A percentile compares a stretch with the other conserved stretches of the same genome.
Evolutionary conservation across 2,888 invertebrate genomes (phyloP).

Genomic region (Tetanocera ferruginea): DNA sequence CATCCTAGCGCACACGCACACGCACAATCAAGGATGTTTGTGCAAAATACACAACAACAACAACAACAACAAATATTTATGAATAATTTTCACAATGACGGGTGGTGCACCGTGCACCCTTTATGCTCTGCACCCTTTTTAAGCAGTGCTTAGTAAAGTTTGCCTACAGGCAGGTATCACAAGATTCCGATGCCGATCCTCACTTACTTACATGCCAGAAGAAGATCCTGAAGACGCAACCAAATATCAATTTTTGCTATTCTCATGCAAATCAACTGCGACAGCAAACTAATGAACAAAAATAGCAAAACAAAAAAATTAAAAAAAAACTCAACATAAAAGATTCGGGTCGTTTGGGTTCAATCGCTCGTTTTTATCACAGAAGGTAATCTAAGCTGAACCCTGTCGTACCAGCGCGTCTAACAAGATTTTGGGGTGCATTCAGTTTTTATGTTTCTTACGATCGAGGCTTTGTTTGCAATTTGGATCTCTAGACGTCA

Average conservation of each 20-base stretch:
- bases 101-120: slow-evolving; percentile 54
- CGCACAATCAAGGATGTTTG: slow-evolving; percentile 12
- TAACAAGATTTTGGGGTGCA: too few species aligned
- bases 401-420: neutral
- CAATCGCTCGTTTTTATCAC: slow-evolving; percentile 51
- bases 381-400: neutral
- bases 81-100: slow-evolving; percentile 67
- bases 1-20: slow-evolving; percentile 51
- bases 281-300: slow-evolving; percentile 55
- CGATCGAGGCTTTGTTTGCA: slow-evolving; percentile 38
- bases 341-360: slow-evolving; percentile 49
- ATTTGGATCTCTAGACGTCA: slow-evolving; percentile 58
- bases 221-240: slow-evolving; percentile 62
- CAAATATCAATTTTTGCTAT: slow-evolving; percentile 69
- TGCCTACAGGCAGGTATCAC: slow-evolving; percentile 26
- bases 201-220: slow-evolving; percentile 38
- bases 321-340: slow-evolving; percentile 55
- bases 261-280: slow-evolving; percentile 67
- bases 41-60: slow-evolving; percentile 44
- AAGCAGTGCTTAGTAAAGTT: neutral
- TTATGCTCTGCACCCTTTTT: neutral
- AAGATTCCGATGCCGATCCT: slow-evolving; percentile 14
- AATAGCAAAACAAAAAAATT: slow-evolving; percentile 44
- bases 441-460: too few species aligned
- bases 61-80: slow-evolving; percentile 51